Base-by-base conservation (phyloP, 2,797 vertebrate genomes). In the Heterohyrax brucei region DNA sequence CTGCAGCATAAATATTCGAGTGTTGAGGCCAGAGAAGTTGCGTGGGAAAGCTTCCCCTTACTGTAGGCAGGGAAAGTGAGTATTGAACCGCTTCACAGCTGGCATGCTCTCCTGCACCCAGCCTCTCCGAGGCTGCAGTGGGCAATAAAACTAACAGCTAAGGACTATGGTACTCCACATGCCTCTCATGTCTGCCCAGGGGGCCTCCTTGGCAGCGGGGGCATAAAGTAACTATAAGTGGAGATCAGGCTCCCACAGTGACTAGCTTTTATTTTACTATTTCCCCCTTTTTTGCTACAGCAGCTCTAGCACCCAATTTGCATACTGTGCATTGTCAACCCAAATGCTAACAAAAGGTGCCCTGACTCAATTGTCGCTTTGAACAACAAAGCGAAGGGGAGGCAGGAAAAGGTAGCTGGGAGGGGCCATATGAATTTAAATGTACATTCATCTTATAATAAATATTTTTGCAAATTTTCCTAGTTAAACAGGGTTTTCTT, bases 1-100 rank as follows among this genome's bases (percentile, higher is more conserved):
- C 79, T 56, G n/a, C 83, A 68, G 77, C 84, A 96, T 88, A 83
- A 94, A 97, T 94, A 96, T 97, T 93, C 87, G 84, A 80, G 90
- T 93, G 95, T 90, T 93, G 80, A 97, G 96, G 66, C 90, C 56
- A 26, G 62, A 21, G 2, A 9, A 77, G 76, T 90, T 93, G 78
- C 61, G 26, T 73, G 9, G 26, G 61, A 96, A 95, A 93, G 76
- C 44, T 28, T 24, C 87, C 44, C 44, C 75, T 88, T 62, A 12
- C 53, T 70, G 18, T 46, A 76, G 62, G 44, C 6, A 46, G 61
- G 66, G 76, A 64, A 95, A 64, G 33, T 33, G 48, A 83, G 87
- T 44, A 50, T 87, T 92, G 93, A 95, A 95, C 91, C 0, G 9
- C 78, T 92, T 96, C 93, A 75, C 87, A 87, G 95, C 91, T 81